Base-by-base conservation (phyloP, 1,140 invertebrate species). In the Drosophila lacertosa region DNA sequence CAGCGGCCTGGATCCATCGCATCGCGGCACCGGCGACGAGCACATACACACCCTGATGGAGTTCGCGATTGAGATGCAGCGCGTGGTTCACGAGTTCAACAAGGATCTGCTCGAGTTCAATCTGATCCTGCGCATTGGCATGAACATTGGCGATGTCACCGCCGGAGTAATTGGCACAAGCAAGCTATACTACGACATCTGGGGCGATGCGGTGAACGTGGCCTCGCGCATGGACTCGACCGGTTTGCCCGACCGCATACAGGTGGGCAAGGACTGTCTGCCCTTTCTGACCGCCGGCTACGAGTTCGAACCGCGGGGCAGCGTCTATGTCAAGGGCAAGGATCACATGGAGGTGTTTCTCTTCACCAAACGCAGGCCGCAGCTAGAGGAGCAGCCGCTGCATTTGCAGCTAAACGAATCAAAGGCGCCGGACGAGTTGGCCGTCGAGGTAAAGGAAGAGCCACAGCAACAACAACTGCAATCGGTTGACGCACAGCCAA, bases 121-220 rank as follows among this genome's bases (percentile, higher is more conserved):
- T 91, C 94, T 99, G 35, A 95, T 97, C n/a, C 89, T 99, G n/a
- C 94, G 97, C 39, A 94, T 96, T n/a, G 95, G 95, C 1, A 95
- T 94, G 74, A 96, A 96, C 77, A 95, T 94, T 65, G 98, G 98
- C 0, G 97, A 98, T 76, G 97, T 99, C 0, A 98, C 97, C 0
- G 97, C 97, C 0, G 98, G 98, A 3, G 98, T 99, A 0, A 99
- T 99, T 47, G 98, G 98, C 0, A 99, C 98, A 0, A 97, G 96
- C 0, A 99, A 99, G 89, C 92, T 99, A 13, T 97, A 98, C 83
- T 99, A 99, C 76, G 98, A 99, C 91, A 99, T 99, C 53, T 99
- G 98, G 98, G 98, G 98, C 0, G 98, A 99, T 92, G 97, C 98
- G 0, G 98, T 99, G 0, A 99, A 99, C 92, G 98, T 99, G 53